Percentiles rank a stretch among this genome's conserved stretches.
phyloP scores from a whole-genome alignment of 1,140 invertebrate genomes.

The Capitella teleta region DNA sequence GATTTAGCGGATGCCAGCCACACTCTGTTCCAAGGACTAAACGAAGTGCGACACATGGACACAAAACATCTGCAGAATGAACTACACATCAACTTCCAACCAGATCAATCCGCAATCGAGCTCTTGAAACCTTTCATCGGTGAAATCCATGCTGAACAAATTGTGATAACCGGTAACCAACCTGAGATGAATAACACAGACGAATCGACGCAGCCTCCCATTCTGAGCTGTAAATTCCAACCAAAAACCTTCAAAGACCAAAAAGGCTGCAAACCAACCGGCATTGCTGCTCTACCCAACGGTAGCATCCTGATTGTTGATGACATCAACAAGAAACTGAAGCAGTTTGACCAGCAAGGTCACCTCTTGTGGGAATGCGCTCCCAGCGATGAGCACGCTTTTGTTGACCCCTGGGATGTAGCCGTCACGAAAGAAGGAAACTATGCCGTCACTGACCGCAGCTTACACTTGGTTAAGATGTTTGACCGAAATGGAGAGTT shows the following conservation, averaged over 20 bases:
- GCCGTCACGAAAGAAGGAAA: not conserved
- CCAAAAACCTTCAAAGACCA: conserved; percentile 2
- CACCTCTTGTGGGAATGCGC: not conserved
- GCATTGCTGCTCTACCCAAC: not conserved
- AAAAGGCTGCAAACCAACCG: conserved; percentile 5
- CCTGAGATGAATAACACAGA: no score
- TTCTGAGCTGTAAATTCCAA: not conserved
- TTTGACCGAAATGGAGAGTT: not conserved
- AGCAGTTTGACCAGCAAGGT: not conserved
- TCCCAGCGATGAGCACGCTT: not conserved
- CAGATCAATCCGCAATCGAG: no score
- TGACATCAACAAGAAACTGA: conserved; percentile 9
- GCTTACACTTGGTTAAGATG: not conserved
- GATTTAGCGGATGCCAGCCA: no score
- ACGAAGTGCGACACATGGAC: no score
- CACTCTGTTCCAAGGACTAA: no score
- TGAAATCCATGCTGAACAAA: no score
- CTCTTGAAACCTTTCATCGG: no score
- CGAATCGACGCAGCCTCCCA: no score
- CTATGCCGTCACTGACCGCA: conserved; percentile 1
- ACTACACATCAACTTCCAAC: no score
- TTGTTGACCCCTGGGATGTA: conserved; percentile 7
- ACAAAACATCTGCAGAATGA: no score
- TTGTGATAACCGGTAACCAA: no score
- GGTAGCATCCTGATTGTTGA: not conserved